A percentile compares a stretch with the other conserved stretches of the same genome.
These are phyloP conservation scores for Megamerina dolium DNA, from an alignment of 2,888 invertebrate genomes.

Conservation along the genomic window DNA sequence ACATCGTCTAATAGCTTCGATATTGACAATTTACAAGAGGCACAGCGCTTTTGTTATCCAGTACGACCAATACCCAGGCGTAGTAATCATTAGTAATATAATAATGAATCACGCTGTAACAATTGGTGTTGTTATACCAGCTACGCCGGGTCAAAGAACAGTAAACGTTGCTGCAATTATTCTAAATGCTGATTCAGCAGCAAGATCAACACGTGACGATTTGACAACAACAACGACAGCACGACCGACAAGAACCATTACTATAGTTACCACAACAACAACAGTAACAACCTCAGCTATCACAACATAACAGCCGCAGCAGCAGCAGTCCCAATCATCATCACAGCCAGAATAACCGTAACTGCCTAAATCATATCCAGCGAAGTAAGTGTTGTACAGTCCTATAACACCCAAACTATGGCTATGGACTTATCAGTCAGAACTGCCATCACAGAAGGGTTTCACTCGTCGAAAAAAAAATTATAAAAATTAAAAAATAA, in stretches of 20 bases:
- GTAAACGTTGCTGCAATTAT: conserved; percentile 6
- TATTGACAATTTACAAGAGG: conserved; percentile 40
- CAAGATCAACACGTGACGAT: not conserved
- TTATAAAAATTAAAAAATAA: too few relatives aligned
- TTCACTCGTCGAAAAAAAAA: too few relatives aligned
- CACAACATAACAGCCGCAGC: too few relatives aligned
- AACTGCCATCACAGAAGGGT: too few relatives aligned
- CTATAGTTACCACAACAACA: conserved; percentile 10
- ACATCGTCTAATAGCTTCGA: too few relatives aligned
- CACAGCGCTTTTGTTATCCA: conserved; percentile 46
- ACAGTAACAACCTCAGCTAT: conserved; percentile 3
- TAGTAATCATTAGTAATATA: conserved; percentile 20
- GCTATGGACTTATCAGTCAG: too few relatives aligned
- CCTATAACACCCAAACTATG: too few relatives aligned
- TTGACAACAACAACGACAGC: conserved; percentile 11
- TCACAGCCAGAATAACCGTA: too few relatives aligned
- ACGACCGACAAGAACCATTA: too few relatives aligned
- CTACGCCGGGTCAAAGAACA: conserved; percentile 32
- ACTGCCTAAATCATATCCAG: too few relatives aligned
- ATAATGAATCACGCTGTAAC: conserved; percentile 24
- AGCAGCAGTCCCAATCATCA: too few relatives aligned
- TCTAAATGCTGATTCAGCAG: not conserved
- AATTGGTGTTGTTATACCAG: conserved; percentile 43
- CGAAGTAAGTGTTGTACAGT: too few relatives aligned
- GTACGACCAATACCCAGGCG: conserved; percentile 45